Conservation (phyloP, 2,797 vertebrate genomes). For the Trachurus trachurus region DNA sequence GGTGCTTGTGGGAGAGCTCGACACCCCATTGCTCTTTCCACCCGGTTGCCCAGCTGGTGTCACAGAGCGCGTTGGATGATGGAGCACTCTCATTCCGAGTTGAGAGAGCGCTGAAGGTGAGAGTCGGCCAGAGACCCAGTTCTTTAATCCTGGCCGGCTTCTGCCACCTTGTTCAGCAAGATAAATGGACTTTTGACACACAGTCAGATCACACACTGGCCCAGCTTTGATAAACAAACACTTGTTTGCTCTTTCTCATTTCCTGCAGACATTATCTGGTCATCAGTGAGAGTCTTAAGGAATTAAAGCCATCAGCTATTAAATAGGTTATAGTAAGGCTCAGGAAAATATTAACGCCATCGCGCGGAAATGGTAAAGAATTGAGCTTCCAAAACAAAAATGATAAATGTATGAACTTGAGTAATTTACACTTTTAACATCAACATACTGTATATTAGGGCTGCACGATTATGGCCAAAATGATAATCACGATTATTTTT, state of each 20-base stretch:
- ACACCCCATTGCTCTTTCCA: constrained; percentile 83
- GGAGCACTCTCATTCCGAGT: constrained; percentile 85
- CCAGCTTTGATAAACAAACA: constrained; percentile 72
- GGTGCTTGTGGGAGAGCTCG: constrained; percentile 60
- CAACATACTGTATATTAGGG: too few relatives aligned
- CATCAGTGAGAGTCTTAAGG: neutral
- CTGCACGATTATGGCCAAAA: too few relatives aligned
- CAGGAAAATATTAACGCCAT: neutral
- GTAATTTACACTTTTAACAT: neutral
- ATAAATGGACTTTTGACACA: constrained; percentile 83
- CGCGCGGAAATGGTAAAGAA: neutral
- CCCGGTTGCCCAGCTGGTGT: constrained; percentile 74
- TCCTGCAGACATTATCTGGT: constrained; percentile 21
- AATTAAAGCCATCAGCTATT: neutral
- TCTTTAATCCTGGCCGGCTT: constrained; percentile 80
- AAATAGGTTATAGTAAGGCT: neutral
- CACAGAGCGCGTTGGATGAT: constrained; percentile 78
- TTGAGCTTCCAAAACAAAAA: neutral
- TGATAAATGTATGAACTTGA: neutral
- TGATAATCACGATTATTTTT: too few relatives aligned
- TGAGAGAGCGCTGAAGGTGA: constrained; percentile 83
- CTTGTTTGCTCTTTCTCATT: constrained; percentile 55
- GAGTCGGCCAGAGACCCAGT: constrained; percentile 78
- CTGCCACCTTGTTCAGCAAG: constrained; percentile 82
- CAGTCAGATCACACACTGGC: constrained; percentile 64